A percentile compares a stretch with the other conserved stretches of the same genome.
Conservation (phyloP, 2,888 invertebrate genomes). For the Diarsia dahlii region DNA sequence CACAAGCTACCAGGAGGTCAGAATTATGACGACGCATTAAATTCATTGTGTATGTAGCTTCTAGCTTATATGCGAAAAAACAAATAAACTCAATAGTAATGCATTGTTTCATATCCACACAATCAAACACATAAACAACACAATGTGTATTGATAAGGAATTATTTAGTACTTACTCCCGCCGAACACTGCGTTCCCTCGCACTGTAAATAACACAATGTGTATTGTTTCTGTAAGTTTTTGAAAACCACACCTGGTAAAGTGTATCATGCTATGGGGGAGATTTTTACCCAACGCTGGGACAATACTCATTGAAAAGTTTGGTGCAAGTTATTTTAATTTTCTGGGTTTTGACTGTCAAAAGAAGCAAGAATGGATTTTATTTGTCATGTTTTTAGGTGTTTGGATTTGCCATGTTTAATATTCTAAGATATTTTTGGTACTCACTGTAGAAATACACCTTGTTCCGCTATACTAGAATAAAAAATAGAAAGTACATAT, state of each 20-base stretch:
- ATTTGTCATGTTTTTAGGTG: neutral
- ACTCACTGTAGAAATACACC: slow-evolving; percentile 32
- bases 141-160: neutral
- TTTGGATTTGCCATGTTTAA: neutral
- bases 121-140: too few species aligned
- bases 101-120: too few species aligned
- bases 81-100: too few species aligned
- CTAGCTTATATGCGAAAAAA: too few species aligned
- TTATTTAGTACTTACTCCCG: slow-evolving; percentile 36
- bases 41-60: too few species aligned
- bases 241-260: neutral
- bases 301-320: neutral
- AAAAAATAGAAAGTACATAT: neutral
- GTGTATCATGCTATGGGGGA: neutral
- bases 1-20: too few species aligned
- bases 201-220: slow-evolving; percentile 38
- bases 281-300: too few species aligned
- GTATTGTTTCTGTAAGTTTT: neutral
- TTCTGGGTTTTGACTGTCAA: too few species aligned
- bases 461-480: slow-evolving; percentile 26
- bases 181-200: slow-evolving; percentile 15
- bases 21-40: too few species aligned
- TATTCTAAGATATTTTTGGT: neutral
- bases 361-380: neutral
- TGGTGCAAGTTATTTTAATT: neutral